Evolutionary conservation across 53 echinoderm and acorn worm species (phyloP).

Genomic region (Paracentrotus lividus): DNA sequence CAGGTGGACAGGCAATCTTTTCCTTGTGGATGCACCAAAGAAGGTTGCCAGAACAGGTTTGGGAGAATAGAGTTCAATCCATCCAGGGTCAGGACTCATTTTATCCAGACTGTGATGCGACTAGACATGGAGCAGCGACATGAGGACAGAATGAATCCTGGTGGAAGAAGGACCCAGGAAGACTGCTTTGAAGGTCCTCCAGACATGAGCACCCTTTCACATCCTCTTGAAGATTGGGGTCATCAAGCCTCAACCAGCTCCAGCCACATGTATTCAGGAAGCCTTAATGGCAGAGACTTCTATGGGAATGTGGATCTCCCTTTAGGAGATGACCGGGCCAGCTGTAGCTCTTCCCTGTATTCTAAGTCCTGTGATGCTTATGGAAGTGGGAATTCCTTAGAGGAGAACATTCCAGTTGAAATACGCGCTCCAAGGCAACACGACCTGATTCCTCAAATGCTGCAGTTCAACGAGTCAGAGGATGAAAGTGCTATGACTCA

Average conservation of each 20-base stretch:
- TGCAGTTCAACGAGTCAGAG: slow-evolving; percentile 92
- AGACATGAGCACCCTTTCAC: slow-evolving; percentile 61
- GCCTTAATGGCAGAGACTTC: slow-evolving; percentile 60
- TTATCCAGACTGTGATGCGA: slow-evolving; percentile 91
- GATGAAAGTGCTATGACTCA: slow-evolving; percentile 74
- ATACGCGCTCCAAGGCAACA: slow-evolving; percentile 76
- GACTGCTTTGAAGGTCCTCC: slow-evolving; percentile 73
- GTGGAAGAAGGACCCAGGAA: slow-evolving; percentile 55
- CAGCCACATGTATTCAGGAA: slow-evolving; percentile 73
- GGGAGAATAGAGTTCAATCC: slow-evolving; percentile 98
- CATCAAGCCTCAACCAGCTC: slow-evolving; percentile 59
- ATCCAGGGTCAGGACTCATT: slow-evolving; percentile 91
- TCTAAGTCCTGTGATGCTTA: slow-evolving; percentile 70
- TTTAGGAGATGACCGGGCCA: slow-evolving; percentile 36
- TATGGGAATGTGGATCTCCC: slow-evolving; percentile 60
- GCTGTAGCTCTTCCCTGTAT: slow-evolving; percentile 69
- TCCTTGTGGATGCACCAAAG: slow-evolving; percentile 95
- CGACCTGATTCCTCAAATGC: slow-evolving; percentile 86
- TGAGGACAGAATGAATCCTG: slow-evolving; percentile 68
- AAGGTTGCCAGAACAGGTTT: slow-evolving; percentile 85
- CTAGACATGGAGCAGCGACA: slow-evolving; percentile 80
- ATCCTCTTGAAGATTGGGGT: slow-evolving; percentile 63
- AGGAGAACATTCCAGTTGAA: slow-evolving; percentile 84
- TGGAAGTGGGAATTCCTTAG: slow-evolving; percentile 76
- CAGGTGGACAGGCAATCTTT: slow-evolving; percentile 96